Conservation (phyloP, 2,797 vertebrate genomes). For the Ctenochaetus hawaiiensis region DNA sequence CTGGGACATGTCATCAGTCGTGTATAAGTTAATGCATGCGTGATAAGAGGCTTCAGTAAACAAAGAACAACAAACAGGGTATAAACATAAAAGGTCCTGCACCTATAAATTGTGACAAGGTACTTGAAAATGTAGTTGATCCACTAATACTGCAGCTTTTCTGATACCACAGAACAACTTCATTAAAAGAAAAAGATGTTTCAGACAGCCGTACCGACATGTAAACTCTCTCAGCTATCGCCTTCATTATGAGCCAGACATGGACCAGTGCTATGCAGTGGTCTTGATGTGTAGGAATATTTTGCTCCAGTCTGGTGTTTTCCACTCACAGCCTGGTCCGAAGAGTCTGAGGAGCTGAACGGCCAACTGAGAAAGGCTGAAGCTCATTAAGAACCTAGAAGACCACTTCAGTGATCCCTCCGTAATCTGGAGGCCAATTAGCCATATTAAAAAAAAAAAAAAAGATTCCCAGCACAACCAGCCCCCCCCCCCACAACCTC, state of each 20-base stretch:
- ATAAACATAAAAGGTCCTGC: background rate
- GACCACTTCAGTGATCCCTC: slow-evolving; percentile 66
- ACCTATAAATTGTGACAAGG: background rate
- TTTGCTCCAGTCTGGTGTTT: slow-evolving; percentile 35
- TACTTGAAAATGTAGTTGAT: background rate
- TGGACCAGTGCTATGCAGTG: background rate
- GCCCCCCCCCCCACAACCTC: slow-evolving; percentile 22
- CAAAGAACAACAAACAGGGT: too few species aligned
- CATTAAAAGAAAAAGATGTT: background rate
- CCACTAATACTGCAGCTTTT: background rate
- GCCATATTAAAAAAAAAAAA: slow-evolving; percentile 54
- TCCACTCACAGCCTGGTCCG: slow-evolving; percentile 14
- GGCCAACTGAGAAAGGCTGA: slow-evolving; percentile 35
- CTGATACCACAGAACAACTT: background rate
- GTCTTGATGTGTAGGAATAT: slow-evolving; percentile 27
- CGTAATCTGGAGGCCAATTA: slow-evolving; percentile 85
- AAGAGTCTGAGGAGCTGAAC: slow-evolving; percentile 25
- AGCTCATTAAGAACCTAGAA: slow-evolving; percentile 78
- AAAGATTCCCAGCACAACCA: slow-evolving; percentile 50
- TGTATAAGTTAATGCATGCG: background rate
- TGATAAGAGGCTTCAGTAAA: background rate
- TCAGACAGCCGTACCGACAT: background rate
- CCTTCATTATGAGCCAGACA: slow-evolving; percentile 4
- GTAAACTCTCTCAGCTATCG: background rate
- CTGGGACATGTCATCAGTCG: background rate